Evolutionary conservation across 1,140 invertebrate species (phyloP), one percentile per base, ranked within the genome.

Genomic region (Drosophila nebulosa): DNA sequence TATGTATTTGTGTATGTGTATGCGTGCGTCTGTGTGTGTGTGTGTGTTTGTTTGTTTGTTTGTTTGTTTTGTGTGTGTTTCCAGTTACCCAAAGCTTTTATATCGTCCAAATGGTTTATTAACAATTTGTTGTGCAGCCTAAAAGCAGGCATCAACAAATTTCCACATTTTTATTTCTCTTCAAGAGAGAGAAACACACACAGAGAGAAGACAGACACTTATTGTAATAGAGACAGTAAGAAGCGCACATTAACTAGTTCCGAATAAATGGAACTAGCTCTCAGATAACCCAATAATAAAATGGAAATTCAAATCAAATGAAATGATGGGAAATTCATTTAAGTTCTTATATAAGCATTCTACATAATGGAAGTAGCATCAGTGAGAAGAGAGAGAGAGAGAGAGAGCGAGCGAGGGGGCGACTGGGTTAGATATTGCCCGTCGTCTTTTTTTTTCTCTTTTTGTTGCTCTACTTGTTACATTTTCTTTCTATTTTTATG

Each of bases 91-190:
- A 56, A 66, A 35, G 27, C 12, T 36, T 58, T 58, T 36, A 58
- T 58, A 32, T 58, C 3, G 27, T n/a, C 56, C 30, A 27, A 35
- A 30, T 30, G 27, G 27, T 30, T 30, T 55, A 55, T 55, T 55
- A 55, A 55, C 52, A 55, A 74, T 74, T 74, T 74, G 69, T 53
- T 73, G 63, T 39, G 59, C 64, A 46, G 66, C 67, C 52, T 30
- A 55, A 55, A 55, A 55, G 52, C 52, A 30, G 52, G 26, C 52
- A 30, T 30, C 52, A 55, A 55, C 52, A 55, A 55, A 55, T 55
- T 55, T 55, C 24, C 26, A 30, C 39, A 46, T 46, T 55, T 55
- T 55, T 55, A 55, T 55, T 55, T 30, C 52, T 18, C 52, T 32
- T 16, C 14, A 18, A 55, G 27, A 55, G 14, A 26, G n/a, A 53